Base-by-base conservation (phyloP, 2,888 invertebrate genomes). In the Resseliella maxima region DNA sequence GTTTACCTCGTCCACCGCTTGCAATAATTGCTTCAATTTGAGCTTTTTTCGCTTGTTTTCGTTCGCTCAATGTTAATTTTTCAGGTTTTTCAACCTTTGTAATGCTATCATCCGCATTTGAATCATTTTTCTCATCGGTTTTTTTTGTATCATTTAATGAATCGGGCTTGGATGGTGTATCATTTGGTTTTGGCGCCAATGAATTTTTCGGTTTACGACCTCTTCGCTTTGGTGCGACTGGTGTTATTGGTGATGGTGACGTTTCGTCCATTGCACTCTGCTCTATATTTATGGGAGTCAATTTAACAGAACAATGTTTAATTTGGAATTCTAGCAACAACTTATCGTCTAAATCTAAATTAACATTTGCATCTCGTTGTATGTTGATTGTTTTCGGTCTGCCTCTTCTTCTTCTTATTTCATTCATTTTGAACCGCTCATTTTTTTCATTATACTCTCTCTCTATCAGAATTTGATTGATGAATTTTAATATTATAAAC, bases 1-100 rank as follows among this genome's bases (percentile, higher is more conserved):
- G 89, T 86, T 86, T 86, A 8, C 83, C 41, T 0, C 83, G 83
- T n/a, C 83, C 83, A 83, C 83, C 83, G 24, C 72, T 72, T 3
- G 72, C 72, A 72, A 72, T 72, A n/a, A 72, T 72, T 35, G 27
- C 72, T 31, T 72, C 72, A 15, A 31, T 72, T 31, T 72, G 31
- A 31, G 72, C 72, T 15, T 72, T 72, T 72, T 31, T 72, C 27
- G 72, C 72, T 35, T 21, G 35, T n/a, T 72, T 72, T 31, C 72
- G 8, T 72, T 72, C 72, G 35, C 72, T 72, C 45, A 45, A 41
- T 27, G 85, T 27, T 46, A 85, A 41, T 85, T 45, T 85, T n/a
- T 3, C 15, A 0, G 83, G 83, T 41, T 85, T 85, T 8, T 85
- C 85, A 6, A 15, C 24, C 24, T 41, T 83, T 83, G 10, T 15